These are phyloP conservation scores for Ridgeia piscesae DNA, from an alignment of 1,140 invertebrate genomes.

Conservation along the genomic window DNA sequence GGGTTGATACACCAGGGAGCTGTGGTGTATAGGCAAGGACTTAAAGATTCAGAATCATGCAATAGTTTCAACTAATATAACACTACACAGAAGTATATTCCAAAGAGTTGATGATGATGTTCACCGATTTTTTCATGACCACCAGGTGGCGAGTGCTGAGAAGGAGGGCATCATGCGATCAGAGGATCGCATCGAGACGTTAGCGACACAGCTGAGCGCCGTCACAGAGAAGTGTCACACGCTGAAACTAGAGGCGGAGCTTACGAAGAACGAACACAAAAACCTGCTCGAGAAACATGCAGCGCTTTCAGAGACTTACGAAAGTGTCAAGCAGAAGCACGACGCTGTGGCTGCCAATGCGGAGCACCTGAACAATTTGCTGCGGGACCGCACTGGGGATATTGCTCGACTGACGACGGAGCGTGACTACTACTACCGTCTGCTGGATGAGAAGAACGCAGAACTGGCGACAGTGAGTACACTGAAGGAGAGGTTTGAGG, in stretches of 20 bases:
- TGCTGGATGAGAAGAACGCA: conserved; percentile 42
- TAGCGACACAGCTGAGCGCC: conserved; percentile 2
- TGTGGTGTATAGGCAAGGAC: neutral
- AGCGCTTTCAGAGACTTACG: neutral
- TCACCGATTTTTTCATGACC: neutral
- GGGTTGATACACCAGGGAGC: no score
- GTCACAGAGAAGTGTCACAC: conserved; percentile 10
- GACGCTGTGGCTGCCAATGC: neutral
- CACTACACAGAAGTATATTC: no score
- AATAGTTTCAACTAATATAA: no score
- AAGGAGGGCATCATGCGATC: neutral
- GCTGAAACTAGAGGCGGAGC: neutral
- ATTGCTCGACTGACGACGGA: conserved; percentile 43
- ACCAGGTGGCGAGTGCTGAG: conserved; percentile 4
- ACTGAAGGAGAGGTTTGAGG: conserved; percentile 40
- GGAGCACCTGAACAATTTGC: conserved; percentile 36
- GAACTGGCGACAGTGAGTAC: conserved; percentile 40
- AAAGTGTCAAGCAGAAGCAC: neutral
- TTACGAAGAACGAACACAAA: neutral
- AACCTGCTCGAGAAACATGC: neutral
- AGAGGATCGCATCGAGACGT: neutral
- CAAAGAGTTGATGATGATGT: no score
- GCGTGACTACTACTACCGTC: conserved; percentile 42
- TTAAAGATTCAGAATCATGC: neutral
- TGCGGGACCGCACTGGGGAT: conserved; percentile 43